These are phyloP conservation scores for Eilema sororculum DNA, from an alignment of 2,888 invertebrate genomes.

Conservation along the genomic window DNA sequence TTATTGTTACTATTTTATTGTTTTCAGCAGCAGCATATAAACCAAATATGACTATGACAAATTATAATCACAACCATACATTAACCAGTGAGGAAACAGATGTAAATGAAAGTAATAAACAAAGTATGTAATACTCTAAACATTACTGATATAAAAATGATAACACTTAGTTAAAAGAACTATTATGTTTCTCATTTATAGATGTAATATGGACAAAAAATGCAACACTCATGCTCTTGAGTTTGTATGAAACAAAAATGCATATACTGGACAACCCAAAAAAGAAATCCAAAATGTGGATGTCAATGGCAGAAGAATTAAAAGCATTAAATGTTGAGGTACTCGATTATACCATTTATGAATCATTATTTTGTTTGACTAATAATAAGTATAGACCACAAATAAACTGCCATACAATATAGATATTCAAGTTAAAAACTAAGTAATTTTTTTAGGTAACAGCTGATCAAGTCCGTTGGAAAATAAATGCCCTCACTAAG, in stretches of 20 bases:
- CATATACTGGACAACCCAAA: slow-evolving; percentile 75
- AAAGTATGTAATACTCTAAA: slow-evolving; percentile 60
- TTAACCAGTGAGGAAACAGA: slow-evolving; percentile 65
- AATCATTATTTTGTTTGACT: background rate
- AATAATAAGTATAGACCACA: background rate
- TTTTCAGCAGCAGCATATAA: slow-evolving; percentile 64
- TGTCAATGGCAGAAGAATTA: slow-evolving; percentile 72
- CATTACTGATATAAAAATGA: slow-evolving; percentile 8
- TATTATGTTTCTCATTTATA: slow-evolving; percentile 37
- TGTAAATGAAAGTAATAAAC: slow-evolving; percentile 65
- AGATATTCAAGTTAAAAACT: background rate
- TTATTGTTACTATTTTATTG: background rate
- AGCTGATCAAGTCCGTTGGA: slow-evolving; percentile 75
- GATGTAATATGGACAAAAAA: slow-evolving; percentile 75
- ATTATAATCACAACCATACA: slow-evolving; percentile 58
- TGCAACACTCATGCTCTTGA: slow-evolving; percentile 69
- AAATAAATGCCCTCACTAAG: slow-evolving; percentile 75
- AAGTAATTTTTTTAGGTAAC: slow-evolving; percentile 59
- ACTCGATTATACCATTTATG: background rate
- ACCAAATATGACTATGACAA: slow-evolving; percentile 59
- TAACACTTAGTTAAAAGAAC: background rate
- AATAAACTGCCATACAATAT: background rate
- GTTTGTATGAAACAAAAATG: slow-evolving; percentile 74
- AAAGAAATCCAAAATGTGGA: slow-evolving; percentile 78
- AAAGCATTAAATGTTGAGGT: slow-evolving; percentile 70